Percentiles rank a stretch among this genome's conserved stretches.
phyloP scores from a whole-genome alignment of 2,888 invertebrate species.

The Apoderus coryli region DNA sequence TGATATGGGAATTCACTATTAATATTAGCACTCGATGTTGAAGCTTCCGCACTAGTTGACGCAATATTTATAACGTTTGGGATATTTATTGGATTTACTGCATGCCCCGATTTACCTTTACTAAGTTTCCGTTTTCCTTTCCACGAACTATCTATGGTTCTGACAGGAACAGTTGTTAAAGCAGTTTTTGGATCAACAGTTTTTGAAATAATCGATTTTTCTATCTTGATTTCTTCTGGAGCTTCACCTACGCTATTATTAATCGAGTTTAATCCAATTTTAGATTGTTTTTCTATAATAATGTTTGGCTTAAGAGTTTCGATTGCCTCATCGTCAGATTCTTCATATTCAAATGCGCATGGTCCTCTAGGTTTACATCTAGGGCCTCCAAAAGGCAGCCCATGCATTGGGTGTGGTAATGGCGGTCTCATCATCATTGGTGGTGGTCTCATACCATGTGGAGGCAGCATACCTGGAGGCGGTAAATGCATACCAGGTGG shows the following conservation, averaged over 20 bases:
- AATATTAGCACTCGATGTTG: constrained; percentile 17
- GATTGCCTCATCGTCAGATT: constrained; percentile 19
- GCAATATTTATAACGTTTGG: too few species aligned
- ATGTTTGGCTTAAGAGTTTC: too few species aligned
- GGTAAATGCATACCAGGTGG: too few species aligned
- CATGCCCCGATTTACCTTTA: constrained; percentile 13
- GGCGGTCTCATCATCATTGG: constrained; percentile 19
- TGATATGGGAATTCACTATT: constrained; percentile 17
- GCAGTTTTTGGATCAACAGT: too few species aligned
- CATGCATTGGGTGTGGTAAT: constrained; percentile 17
- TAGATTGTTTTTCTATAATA: background rate
- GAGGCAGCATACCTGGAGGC: constrained; percentile 1
- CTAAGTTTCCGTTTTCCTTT: constrained; percentile 10
- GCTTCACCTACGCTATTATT: constrained; percentile 32
- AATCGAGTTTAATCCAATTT: background rate
- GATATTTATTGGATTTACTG: too few species aligned
- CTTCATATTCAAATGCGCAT: constrained; percentile 40
- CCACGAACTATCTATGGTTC: too few species aligned
- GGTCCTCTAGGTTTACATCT: background rate
- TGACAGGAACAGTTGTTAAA: constrained; percentile 13
- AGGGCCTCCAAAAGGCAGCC: constrained; percentile 3
- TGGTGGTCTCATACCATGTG: too few species aligned
- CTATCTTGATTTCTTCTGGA: constrained; percentile 36
- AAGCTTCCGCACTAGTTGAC: constrained; percentile 22
- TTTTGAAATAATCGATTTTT: too few species aligned